phyloP scores from a whole-genome alignment of 2,888 invertebrate genomes.

The Galeopsomyia nigrocyanea region DNA sequence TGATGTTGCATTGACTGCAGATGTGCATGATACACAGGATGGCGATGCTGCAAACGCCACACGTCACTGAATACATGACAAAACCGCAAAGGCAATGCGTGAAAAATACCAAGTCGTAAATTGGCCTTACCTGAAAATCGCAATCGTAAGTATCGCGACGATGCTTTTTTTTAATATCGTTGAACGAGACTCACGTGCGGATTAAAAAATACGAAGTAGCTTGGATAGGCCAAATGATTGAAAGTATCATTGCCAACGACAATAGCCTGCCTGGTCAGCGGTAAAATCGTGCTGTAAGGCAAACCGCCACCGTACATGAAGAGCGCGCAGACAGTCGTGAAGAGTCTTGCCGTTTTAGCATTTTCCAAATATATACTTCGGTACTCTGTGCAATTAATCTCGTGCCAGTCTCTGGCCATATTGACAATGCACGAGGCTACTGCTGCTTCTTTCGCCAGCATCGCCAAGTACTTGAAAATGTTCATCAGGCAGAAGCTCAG shows the following conservation, averaged over 20 bases:
- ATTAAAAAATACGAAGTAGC: conserved; percentile 54
- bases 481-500: conserved; percentile 58
- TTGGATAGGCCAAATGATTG: conserved; percentile 51
- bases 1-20: conserved; percentile 50
- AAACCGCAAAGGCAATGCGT: conserved; percentile 54
- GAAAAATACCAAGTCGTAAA: conserved; percentile 54
- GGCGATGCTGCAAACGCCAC: conserved; percentile 53
- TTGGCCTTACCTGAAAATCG: conserved; percentile 47
- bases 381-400: conserved; percentile 12
- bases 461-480: conserved; percentile 52
- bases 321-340: conserved; percentile 48
- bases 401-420: conserved; percentile 54
- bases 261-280: conserved; percentile 47
- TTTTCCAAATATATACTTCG: conserved; percentile 51
- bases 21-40: conserved; percentile 55
- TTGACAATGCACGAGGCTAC: conserved; percentile 52
- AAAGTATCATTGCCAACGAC: conserved; percentile 50
- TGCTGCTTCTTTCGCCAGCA: conserved; percentile 45
- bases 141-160: too few relatives aligned
- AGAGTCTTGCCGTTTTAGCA: conserved; percentile 53
- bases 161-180: too few relatives aligned
- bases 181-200: conserved; percentile 38
- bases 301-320: conserved; percentile 54
- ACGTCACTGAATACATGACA: conserved; percentile 52
- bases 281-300: conserved; percentile 51